A percentile compares a stretch with the other conserved stretches of the same genome.
Evolutionary conservation across 2,888 invertebrate genomes (phyloP).

Genomic region (Microplitis manilae): DNA sequence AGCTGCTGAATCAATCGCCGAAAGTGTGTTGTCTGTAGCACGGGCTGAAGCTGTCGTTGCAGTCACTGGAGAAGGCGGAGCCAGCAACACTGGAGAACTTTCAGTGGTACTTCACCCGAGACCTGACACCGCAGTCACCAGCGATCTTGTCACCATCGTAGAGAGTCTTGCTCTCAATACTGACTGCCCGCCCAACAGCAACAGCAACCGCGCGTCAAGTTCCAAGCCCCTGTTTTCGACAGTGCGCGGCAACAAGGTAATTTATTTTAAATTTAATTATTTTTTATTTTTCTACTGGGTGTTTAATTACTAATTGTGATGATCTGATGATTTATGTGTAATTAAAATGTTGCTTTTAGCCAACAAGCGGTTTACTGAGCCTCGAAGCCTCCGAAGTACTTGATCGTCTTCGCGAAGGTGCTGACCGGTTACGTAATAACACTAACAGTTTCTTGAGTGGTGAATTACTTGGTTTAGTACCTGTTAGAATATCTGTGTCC

Average conservation of each 20-base stretch:
- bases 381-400: conserved; percentile 78
- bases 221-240: conserved; percentile 65
- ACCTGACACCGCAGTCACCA: conserved; percentile 75
- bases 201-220: conserved; percentile 74
- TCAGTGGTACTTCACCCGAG: conserved; percentile 76
- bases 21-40: conserved; percentile 83
- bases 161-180: conserved; percentile 82
- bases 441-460: conserved; percentile 85
- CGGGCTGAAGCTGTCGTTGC: conserved; percentile 81
- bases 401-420: conserved; percentile 79
- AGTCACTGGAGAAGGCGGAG: conserved; percentile 73
- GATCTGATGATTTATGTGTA: background rate
- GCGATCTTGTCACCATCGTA: conserved; percentile 89
- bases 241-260: conserved; percentile 68
- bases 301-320: conserved; percentile 2
- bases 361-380: conserved; percentile 64
- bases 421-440: conserved; percentile 83
- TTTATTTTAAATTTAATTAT: background rate
- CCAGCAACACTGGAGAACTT: conserved; percentile 74
- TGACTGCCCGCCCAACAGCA: conserved; percentile 75
- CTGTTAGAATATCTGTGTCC: conserved; percentile 72
- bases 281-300: background rate
- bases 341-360: conserved; percentile 44
- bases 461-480: conserved; percentile 77
- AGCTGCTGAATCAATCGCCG: conserved; percentile 91